Base-by-base conservation (phyloP, 1,140 invertebrate genomes). In the Hydropsyche tenuis region DNA sequence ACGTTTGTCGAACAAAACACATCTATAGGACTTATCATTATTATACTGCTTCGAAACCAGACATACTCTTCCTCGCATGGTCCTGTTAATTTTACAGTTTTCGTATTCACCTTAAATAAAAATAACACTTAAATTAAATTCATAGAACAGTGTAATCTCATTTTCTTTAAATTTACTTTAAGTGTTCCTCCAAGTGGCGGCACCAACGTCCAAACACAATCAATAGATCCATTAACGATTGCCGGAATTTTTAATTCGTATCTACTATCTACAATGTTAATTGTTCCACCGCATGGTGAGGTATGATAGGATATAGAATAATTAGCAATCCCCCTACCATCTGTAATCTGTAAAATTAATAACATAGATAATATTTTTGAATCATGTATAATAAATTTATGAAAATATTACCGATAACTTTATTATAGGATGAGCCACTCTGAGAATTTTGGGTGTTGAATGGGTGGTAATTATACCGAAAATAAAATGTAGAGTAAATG, bases 221-320 rank as follows among this genome's bases (percentile, higher is more conserved):
- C 30, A 0, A 77, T 7, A 2, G 73, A 22, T 0, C 76, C 76
- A 6, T 11, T 56, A 18, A 46, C 20, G 22, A 70, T 70, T 6
- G 0, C 14, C 6, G 46, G 70, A n/a, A 77, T 46, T 7, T 45
- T 25, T 14, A 77, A 72, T 9, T 68, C 23, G 20, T 25, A 60
- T 25, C 37, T 11, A 46, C 5, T 66, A 20, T 77, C 56, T 14
- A 77, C 22, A 53, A 53, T 51, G 0, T 43, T 45, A 23, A 27
- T 20, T 37, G 14, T 5, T 5, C 90, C 91, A 22, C 92, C 92
- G 79, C 91, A 93, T 5, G 82, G 79, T 70, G 87, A 82, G n/a
- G 84, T 27, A 72, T 82, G 85, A 75, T 84, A 87, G 5, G 79
- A 72, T 0, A 88, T 12, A 48, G 1, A 5, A 65, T 65, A 65